Evolutionary conservation across 2,797 vertebrate species (phyloP), one percentile per base, ranked within the genome.

Genomic region (Liasis olivaceus): DNA sequence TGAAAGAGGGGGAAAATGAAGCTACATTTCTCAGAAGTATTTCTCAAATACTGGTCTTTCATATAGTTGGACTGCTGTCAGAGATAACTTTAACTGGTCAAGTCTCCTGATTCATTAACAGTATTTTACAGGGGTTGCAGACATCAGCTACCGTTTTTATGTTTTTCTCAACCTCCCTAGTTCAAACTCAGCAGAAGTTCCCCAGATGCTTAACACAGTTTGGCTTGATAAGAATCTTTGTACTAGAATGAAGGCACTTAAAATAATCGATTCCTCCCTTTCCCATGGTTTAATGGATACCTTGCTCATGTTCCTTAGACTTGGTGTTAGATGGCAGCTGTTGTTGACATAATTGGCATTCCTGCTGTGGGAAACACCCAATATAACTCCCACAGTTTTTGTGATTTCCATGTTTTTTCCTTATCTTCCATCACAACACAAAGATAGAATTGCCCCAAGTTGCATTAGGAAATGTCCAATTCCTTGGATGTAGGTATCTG

Each of bases 401-500:
- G 47, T 81, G 36, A 81, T 81, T 2, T 42, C 17, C 31, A 3
- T 77, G 64, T 24, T 64, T 9, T 77, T 72, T 36, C 14, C 2
- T 36, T 69, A 69, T 69, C 69, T 77, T 42, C 36, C 36, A 42
- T 9, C 72, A 42, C 72, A 77, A 42, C 3, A 77, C 72, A 77
- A 24, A 47, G 22, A 81, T 47, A 20, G 72, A 42, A 81, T 81
- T 47, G 20, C 20, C 20, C 36, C 72, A 81, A 47, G 72, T 81
- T 81, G 47, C 36, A 47, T 47, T 81, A 81, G 20, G 72, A 81
- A 47, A 2, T 47, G 72, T 81, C 72, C 72, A 81, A 47, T 7
- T 81, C 20, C 85, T 96, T 94, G 88, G 72, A 95, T 66, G 2
- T 90, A 91, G 91, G 81, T n/a, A 47, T 93, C 87, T 92, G 84